A percentile compares a stretch with the other conserved stretches of the same genome.
Evolutionary conservation across 2,797 vertebrate genomes (phyloP).

Genomic region (Pseudochaenichthys georgianus): DNA sequence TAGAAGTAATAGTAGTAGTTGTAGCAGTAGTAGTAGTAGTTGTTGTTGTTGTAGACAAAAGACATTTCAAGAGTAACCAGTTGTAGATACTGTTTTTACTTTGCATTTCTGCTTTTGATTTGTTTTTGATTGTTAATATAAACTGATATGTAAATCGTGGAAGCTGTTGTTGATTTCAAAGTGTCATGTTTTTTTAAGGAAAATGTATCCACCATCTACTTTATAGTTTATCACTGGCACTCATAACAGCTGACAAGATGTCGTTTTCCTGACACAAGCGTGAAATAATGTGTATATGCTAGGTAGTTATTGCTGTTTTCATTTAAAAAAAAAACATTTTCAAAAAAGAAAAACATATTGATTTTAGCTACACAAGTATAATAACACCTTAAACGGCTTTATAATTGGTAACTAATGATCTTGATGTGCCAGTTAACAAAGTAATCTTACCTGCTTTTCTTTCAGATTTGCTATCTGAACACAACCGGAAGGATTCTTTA

Average conservation of each 20-base stretch:
- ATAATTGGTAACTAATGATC: background rate
- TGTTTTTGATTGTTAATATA: background rate
- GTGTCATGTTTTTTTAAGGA: background rate
- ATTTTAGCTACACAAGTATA: background rate
- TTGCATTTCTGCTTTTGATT: background rate
- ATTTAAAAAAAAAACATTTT: too few species aligned
- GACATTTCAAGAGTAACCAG: background rate
- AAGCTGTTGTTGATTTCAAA: background rate
- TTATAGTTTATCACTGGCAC: background rate
- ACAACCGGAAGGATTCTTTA: background rate
- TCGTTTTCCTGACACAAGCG: constrained; percentile 3
- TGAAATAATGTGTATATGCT: background rate
- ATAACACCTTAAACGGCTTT: background rate
- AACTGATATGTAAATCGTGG: background rate
- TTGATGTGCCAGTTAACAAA: background rate
- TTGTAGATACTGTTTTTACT: background rate
- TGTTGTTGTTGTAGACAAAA: too few species aligned
- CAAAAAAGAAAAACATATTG: background rate
- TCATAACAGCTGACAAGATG: background rate
- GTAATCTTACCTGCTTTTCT: constrained; percentile 1
- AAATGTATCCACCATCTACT: background rate
- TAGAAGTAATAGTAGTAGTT: too few species aligned
- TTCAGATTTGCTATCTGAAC: background rate
- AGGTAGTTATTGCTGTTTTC: background rate
- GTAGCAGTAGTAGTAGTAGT: too few species aligned